phyloP scores from a whole-genome alignment of 2,888 invertebrate species.

The Phymatocera aterrima region DNA sequence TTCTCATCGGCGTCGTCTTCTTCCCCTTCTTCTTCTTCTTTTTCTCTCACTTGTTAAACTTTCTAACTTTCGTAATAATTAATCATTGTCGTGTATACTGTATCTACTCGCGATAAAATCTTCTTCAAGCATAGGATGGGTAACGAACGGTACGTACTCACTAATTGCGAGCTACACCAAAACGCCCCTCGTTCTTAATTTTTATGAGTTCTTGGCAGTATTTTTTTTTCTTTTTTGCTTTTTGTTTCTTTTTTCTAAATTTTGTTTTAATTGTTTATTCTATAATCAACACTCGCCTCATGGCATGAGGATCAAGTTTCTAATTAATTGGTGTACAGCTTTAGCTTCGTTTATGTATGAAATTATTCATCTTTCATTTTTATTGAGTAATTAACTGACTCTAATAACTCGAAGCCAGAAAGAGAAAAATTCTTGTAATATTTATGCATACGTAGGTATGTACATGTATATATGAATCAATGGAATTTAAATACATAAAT shows the following conservation, averaged over 20 bases:
- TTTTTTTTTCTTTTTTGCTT: background rate
- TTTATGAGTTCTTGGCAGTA: no score
- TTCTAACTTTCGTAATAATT: conserved; percentile 20
- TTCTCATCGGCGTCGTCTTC: no score
- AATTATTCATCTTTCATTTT: no score
- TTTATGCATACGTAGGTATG: no score
- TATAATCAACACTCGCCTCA: background rate
- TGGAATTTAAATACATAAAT: no score
- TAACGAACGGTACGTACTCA: background rate
- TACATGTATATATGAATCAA: no score
- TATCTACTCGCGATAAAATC: background rate
- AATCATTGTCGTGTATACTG: conserved; percentile 9
- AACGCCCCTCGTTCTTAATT: background rate
- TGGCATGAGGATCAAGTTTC: background rate
- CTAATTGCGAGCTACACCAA: background rate
- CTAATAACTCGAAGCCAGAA: no score
- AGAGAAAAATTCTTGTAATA: no score
- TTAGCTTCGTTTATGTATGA: no score
- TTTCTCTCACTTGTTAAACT: background rate
- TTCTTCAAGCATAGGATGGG: background rate
- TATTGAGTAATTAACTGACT: no score
- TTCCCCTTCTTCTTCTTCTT: no score
- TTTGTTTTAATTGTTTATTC: background rate
- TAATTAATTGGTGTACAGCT: background rate
- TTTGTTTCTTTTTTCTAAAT: no score